Evolutionary conservation across 2,113 vertebrate species (phyloP).

Genomic region (Hippocampus abdominalis): DNA sequence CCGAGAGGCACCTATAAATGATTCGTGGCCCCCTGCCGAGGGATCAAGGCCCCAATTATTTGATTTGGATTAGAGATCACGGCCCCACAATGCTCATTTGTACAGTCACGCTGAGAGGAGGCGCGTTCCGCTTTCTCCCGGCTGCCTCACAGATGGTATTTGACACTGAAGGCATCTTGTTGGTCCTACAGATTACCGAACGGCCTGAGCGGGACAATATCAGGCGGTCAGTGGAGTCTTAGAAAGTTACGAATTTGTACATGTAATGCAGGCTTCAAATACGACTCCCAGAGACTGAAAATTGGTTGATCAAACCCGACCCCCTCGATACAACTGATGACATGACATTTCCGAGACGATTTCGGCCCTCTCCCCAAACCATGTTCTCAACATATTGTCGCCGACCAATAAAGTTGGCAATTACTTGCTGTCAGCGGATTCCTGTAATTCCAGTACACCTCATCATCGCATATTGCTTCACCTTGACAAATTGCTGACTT

Average conservation of each 20-base stretch:
- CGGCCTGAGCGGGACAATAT: not conserved
- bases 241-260: not conserved
- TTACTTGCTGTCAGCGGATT: not conserved
- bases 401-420: not conserved
- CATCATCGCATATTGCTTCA: not conserved
- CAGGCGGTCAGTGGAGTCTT: not conserved
- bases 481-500: constrained; percentile 6
- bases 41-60: constrained; percentile 61
- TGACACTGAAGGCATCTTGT: constrained; percentile 5
- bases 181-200: constrained; percentile 10
- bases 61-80: constrained; percentile 63
- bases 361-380: not conserved
- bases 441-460: constrained; percentile 1
- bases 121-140: constrained; percentile 50
- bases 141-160: constrained; percentile 10
- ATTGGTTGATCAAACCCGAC: no score
- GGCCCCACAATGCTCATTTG: constrained; percentile 43
- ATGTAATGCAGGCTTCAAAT: not conserved
- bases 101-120: constrained; percentile 56
- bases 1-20: constrained; percentile 43
- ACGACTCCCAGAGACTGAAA: no score
- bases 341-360: not conserved
- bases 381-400: not conserved
- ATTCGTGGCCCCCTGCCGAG: constrained; percentile 41
- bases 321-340: not conserved